phyloP scores from a whole-genome alignment of 92 coral and sea anemone genomes.

The Heteractis magnifica region DNA sequence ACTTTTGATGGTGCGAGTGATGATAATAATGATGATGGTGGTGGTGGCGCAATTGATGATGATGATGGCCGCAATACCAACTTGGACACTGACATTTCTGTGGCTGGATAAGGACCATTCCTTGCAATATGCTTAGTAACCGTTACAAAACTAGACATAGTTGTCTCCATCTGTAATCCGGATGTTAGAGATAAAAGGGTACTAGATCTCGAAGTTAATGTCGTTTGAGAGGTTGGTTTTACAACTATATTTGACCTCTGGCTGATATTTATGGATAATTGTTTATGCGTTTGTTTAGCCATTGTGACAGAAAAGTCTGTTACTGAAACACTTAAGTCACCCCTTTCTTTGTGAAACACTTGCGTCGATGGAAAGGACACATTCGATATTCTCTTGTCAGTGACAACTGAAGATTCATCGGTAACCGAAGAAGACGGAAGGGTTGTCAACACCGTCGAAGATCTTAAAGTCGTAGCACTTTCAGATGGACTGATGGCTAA shows the following conservation, averaged over 20 bases:
- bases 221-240: background rate
- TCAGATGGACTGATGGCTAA: background rate
- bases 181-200: background rate
- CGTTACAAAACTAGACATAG: background rate
- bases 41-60: constrained; percentile 1
- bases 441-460: background rate
- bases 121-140: background rate
- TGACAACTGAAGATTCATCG: background rate
- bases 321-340: background rate
- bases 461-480: background rate
- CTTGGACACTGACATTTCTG: background rate
- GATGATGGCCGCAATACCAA: background rate
- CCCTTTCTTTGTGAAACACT: background rate
- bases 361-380: background rate
- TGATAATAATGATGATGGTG: background rate
- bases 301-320: background rate
- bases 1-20: background rate
- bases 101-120: background rate
- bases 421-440: background rate
- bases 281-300: background rate
- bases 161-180: background rate
- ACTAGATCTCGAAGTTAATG: background rate
- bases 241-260: background rate
- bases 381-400: background rate
- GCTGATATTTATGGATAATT: background rate